These are phyloP conservation scores for Oscheius sp. DNA, from an alignment of 2,888 invertebrate genomes.

Conservation along the genomic window DNA sequence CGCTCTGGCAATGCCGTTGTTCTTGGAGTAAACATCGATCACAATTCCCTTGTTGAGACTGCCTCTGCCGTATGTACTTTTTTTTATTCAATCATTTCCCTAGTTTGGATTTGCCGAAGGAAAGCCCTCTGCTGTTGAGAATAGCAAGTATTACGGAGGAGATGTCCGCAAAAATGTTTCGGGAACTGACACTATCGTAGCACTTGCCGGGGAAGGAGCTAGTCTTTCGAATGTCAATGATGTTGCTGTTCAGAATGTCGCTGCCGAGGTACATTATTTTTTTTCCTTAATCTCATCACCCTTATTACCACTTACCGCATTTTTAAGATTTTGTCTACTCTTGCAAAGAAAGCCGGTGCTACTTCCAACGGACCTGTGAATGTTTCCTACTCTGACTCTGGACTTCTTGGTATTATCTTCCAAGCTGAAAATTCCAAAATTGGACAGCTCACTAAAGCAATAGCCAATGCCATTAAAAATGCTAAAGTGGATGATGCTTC, in stretches of 20 bases:
- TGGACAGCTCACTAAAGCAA: constrained; percentile 30
- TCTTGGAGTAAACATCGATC: constrained; percentile 82
- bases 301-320: too few species aligned
- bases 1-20: constrained; percentile 78
- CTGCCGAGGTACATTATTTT: constrained; percentile 36
- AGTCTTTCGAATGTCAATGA: constrained; percentile 52
- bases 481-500: constrained; percentile 33
- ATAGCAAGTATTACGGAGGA: constrained; percentile 60
- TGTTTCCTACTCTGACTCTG: constrained; percentile 56
- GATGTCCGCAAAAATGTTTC: constrained; percentile 34
- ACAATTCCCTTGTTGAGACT: constrained; percentile 74
- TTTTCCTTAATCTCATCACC: neutral
- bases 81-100: neutral
- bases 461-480: constrained; percentile 39
- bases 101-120: constrained; percentile 64
- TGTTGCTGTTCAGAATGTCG: constrained; percentile 61
- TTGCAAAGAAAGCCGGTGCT: constrained; percentile 47
- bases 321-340: constrained; percentile 44
- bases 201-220: constrained; percentile 62
- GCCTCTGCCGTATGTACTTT: constrained; percentile 5
- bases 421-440: constrained; percentile 11
- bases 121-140: constrained; percentile 33
- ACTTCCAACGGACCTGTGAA: constrained; percentile 52
- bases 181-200: constrained; percentile 56
- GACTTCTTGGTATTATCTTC: constrained; percentile 49